Evolutionary conservation across 2,888 invertebrate genomes (phyloP).

Genomic region (Baronia brevicornis): DNA sequence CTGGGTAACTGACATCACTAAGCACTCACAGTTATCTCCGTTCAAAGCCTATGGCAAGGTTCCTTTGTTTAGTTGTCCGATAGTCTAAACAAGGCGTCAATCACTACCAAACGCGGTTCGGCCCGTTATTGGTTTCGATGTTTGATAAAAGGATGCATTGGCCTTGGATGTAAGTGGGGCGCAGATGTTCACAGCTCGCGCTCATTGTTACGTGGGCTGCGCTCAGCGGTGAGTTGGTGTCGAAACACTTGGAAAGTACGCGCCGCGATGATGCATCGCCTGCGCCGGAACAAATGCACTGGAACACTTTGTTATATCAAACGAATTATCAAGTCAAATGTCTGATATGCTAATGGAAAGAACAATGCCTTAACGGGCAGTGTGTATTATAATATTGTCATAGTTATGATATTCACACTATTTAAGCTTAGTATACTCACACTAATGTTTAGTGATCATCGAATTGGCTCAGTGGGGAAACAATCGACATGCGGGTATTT

Average conservation of each 20-base stretch:
- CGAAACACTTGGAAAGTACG: slow-evolving; percentile 1
- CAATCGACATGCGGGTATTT: too few relatives aligned
- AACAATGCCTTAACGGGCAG: too few relatives aligned
- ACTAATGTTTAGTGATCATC: too few relatives aligned
- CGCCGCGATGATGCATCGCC: slow-evolving; percentile 1
- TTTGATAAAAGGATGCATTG: slow-evolving; percentile 50
- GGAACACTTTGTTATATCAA: too few relatives aligned
- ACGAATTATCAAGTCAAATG: too few relatives aligned
- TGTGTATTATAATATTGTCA: too few relatives aligned
- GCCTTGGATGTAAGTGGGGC: slow-evolving; percentile 52
- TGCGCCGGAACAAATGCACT: too few relatives aligned
- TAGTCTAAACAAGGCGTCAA: slow-evolving; percentile 35
- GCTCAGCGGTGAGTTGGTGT: not conserved
- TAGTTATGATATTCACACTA: too few relatives aligned
- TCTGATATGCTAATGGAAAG: too few relatives aligned
- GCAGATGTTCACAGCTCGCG: slow-evolving; percentile 43
- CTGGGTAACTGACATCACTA: too few relatives aligned
- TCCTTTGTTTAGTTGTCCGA: slow-evolving; percentile 27
- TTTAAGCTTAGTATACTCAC: too few relatives aligned
- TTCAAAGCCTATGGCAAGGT: slow-evolving; percentile 10
- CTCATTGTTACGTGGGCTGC: slow-evolving; percentile 15
- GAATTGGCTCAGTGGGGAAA: too few relatives aligned
- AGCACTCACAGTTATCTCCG: slow-evolving; percentile 11
- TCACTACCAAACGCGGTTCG: slow-evolving; percentile 32
- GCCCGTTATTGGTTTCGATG: slow-evolving; percentile 40